Evolutionary conservation across 2,113 vertebrate genomes (phyloP).

Genomic region (Telmatochromis sp.): DNA sequence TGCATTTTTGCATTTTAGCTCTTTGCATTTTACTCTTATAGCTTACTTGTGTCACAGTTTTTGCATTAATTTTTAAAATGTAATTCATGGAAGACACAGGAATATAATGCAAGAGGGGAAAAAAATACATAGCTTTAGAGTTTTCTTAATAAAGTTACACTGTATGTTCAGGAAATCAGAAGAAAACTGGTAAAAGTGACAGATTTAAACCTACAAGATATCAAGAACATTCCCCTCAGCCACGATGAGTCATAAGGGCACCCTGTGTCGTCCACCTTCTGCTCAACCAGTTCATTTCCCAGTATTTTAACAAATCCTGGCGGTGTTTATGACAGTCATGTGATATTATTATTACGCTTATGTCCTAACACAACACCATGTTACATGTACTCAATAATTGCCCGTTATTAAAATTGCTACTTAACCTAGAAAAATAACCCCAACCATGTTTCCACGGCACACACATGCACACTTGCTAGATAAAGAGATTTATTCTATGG

Average conservation of each 20-base stretch:
- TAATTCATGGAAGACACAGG: neutral
- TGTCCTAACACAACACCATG: neutral
- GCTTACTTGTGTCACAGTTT: neutral
- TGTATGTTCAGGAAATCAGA: neutral
- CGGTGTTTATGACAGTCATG: neutral
- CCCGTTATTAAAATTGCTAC: neutral
- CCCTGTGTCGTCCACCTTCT: conserved; percentile 44
- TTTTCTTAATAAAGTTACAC: neutral
- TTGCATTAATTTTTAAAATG: neutral
- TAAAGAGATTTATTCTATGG: neutral
- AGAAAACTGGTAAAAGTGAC: neutral
- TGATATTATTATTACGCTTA: neutral
- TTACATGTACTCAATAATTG: neutral
- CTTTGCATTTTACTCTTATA: neutral
- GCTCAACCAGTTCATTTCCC: conserved; percentile 7
- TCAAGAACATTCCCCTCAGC: neutral
- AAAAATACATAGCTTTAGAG: neutral
- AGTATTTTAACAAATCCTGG: neutral
- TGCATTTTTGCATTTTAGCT: neutral
- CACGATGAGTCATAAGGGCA: conserved; percentile 24
- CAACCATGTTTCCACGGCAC: neutral
- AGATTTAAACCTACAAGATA: neutral
- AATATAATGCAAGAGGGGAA: neutral
- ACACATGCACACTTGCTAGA: neutral
- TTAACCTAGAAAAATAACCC: neutral